Conservation (phyloP, 2,113 vertebrate species). For the Electrona antarctica region DNA sequence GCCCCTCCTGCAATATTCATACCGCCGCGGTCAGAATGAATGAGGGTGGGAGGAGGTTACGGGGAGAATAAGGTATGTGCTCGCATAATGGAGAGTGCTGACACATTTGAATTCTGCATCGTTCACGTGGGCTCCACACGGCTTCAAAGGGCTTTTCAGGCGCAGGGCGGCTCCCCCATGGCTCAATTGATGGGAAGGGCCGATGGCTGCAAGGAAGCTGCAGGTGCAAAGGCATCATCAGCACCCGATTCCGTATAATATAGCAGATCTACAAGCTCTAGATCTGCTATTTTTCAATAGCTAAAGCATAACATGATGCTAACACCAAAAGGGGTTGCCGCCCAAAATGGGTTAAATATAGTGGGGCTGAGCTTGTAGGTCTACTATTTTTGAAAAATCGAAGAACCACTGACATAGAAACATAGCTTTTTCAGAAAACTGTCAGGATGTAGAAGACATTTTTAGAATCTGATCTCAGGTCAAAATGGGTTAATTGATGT, state of each 20-base stretch:
- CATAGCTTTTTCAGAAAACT: too few relatives aligned
- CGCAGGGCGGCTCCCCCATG: conserved; percentile 4
- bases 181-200: conserved; percentile 12
- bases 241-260: not conserved
- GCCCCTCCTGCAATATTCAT: conserved; percentile 57
- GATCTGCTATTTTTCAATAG: too few relatives aligned
- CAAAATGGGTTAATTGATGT: too few relatives aligned
- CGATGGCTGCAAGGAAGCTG: conserved; percentile 8
- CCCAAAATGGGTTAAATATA: too few relatives aligned
- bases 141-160: conserved; percentile 48
- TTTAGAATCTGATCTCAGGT: too few relatives aligned
- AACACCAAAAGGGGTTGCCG: too few relatives aligned
- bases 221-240: conserved; percentile 11
- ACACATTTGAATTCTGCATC: conserved; percentile 58
- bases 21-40: conserved; percentile 44
- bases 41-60: conserved; percentile 30
- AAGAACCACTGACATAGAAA: too few relatives aligned
- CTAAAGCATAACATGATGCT: too few relatives aligned
- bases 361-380: too few relatives aligned
- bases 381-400: too few relatives aligned
- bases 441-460: too few relatives aligned
- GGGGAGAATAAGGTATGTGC: conserved; percentile 38
- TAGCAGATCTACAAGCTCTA: too few relatives aligned
- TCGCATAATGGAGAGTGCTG: conserved; percentile 56
- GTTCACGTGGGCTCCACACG: conserved; percentile 21